Evolutionary conservation across 2,888 invertebrate species (phyloP).

Genomic region (Eurois occulta): DNA sequence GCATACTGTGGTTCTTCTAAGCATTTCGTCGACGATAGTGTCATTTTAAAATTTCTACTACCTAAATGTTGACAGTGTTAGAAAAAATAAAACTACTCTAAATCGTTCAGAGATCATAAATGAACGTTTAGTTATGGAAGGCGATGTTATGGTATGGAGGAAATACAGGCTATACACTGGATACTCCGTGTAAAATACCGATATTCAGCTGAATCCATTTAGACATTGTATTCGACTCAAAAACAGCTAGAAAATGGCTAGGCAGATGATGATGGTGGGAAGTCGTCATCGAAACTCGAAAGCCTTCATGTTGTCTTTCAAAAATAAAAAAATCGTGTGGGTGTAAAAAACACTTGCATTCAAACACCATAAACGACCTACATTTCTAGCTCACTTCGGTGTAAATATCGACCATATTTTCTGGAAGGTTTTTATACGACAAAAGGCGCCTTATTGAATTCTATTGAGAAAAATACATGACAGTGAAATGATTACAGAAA

Average conservation of each 20-base stretch:
- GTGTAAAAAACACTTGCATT: no score
- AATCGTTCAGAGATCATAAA: no score
- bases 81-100: no score
- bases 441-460: conserved; percentile 83
- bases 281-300: not conserved
- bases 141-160: not conserved
- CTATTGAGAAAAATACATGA: conserved; percentile 82
- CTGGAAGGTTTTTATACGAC: conserved; percentile 79
- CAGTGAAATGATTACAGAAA: conserved; percentile 71
- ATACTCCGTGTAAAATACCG: not conserved
- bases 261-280: not conserved
- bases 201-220: not conserved
- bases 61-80: no score
- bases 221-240: not conserved
- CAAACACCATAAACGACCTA: not conserved
- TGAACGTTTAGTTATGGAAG: no score
- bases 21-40: not conserved
- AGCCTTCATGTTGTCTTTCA: not conserved
- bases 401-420: conserved; percentile 69
- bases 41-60: not conserved
- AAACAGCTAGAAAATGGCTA: not conserved
- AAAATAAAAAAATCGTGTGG: no score
- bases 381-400: conserved; percentile 60
- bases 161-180: no score
- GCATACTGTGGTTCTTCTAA: not conserved